phyloP scores from a whole-genome alignment of 2,113 vertebrate species.

The Elgaria multicarinata region DNA sequence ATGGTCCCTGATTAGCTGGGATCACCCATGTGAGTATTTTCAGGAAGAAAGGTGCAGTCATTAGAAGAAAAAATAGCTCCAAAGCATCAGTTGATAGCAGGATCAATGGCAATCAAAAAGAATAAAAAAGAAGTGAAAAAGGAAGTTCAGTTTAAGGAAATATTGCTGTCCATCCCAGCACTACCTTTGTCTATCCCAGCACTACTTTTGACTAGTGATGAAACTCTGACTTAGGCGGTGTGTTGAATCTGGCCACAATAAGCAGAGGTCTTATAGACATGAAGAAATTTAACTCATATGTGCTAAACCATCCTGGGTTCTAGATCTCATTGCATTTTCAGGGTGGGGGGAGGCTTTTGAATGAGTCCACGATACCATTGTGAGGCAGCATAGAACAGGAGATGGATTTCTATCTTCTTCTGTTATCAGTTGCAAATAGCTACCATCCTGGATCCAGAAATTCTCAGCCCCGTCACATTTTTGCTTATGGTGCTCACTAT shows the following conservation, averaged over 20 bases:
- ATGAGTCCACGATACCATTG: neutral
- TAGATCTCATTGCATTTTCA: neutral
- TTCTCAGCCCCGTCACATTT: neutral
- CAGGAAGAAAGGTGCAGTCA: neutral
- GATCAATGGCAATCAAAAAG: neutral
- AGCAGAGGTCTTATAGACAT: neutral
- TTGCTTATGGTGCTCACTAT: neutral
- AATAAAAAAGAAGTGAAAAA: neutral
- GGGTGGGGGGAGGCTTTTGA: neutral
- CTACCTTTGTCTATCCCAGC: too few species aligned
- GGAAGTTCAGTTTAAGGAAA: too few species aligned
- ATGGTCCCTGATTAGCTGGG: neutral
- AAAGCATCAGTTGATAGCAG: neutral
- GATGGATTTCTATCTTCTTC: neutral
- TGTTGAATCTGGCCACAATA: too few species aligned
- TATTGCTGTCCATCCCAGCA: too few species aligned
- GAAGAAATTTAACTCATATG: neutral
- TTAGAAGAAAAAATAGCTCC: neutral
- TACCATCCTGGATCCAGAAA: neutral
- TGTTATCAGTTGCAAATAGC: neutral
- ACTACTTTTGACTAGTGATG: too few species aligned
- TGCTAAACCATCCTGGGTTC: neutral
- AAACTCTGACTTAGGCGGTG: too few species aligned
- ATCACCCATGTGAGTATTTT: neutral
- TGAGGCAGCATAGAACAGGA: neutral